Percentiles rank a stretch among this genome's conserved stretches.
Conservation (phyloP, 2,888 invertebrate species). For the Selenia dentaria region DNA sequence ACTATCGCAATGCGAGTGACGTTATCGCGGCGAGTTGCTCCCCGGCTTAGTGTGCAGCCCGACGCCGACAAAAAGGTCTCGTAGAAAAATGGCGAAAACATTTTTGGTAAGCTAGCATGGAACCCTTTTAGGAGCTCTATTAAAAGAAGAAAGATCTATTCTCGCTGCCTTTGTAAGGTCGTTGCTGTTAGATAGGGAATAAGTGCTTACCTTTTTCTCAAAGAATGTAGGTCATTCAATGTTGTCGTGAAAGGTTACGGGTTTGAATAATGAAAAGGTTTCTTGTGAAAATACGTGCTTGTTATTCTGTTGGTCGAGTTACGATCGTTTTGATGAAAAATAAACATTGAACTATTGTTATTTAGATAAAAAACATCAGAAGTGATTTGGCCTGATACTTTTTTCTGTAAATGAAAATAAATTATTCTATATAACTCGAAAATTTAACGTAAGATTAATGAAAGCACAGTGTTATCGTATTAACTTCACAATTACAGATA, state of each 20-base stretch:
- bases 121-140: conserved; percentile 58
- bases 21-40: conserved; percentile 48
- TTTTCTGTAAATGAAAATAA: no score
- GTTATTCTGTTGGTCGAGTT: conserved; percentile 6
- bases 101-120: conserved; percentile 48
- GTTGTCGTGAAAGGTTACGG: conserved; percentile 25
- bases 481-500: no score
- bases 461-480: no score
- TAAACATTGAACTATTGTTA: no score
- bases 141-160: conserved; percentile 59
- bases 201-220: conserved; percentile 39
- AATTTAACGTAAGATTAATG: no score
- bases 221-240: conserved; percentile 42
- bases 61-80: conserved; percentile 47
- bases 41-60: conserved; percentile 42
- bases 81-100: conserved; percentile 49
- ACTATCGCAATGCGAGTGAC: conserved; percentile 47
- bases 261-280: conserved; percentile 28
- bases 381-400: no score
- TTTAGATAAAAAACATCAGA: no score
- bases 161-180: conserved; percentile 46
- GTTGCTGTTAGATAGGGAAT: conserved; percentile 41
- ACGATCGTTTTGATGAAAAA: background rate
- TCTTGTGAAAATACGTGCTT: conserved; percentile 11
- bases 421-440: no score